Conservation (phyloP, 2,888 invertebrate species). For the Hyposoter dolosus region DNA sequence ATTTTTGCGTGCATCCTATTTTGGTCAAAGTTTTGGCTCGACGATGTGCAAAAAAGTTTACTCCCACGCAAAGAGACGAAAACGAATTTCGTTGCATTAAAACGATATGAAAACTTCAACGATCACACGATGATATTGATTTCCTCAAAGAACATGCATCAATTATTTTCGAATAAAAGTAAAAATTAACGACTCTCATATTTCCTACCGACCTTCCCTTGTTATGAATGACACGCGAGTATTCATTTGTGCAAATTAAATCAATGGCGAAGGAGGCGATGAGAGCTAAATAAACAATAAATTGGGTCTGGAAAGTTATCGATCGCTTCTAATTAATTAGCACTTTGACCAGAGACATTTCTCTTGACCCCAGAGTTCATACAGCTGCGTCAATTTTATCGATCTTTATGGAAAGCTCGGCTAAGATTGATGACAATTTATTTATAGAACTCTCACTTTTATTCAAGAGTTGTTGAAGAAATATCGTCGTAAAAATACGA, state of each 20-base stretch:
- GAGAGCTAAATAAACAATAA: constrained; percentile 35
- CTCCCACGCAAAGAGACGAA: too few relatives aligned
- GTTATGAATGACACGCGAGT: constrained; percentile 33
- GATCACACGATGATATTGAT: neutral
- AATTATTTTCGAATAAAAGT: neutral
- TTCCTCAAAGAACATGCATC: neutral
- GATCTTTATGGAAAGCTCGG: neutral
- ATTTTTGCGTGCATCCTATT: neutral
- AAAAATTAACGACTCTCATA: constrained; percentile 10
- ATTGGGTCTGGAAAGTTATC: constrained; percentile 12
- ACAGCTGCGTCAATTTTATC: constrained; percentile 10
- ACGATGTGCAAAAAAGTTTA: too few relatives aligned
- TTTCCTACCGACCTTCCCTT: neutral
- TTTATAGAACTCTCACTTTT: neutral
- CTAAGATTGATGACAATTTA: neutral
- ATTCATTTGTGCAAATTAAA: constrained; percentile 38
- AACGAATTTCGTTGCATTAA: neutral
- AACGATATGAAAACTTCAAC: neutral
- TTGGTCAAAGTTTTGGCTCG: neutral
- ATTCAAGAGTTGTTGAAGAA: neutral
- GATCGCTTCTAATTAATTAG: constrained; percentile 36
- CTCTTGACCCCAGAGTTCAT: constrained; percentile 2
- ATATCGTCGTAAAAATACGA: neutral
- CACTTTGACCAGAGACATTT: constrained; percentile 10
- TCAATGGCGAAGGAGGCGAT: neutral